A percentile compares a stretch with the other conserved stretches of the same genome.
phyloP scores from a whole-genome alignment of 2,888 invertebrate genomes.

The Tiphia femorata region DNA sequence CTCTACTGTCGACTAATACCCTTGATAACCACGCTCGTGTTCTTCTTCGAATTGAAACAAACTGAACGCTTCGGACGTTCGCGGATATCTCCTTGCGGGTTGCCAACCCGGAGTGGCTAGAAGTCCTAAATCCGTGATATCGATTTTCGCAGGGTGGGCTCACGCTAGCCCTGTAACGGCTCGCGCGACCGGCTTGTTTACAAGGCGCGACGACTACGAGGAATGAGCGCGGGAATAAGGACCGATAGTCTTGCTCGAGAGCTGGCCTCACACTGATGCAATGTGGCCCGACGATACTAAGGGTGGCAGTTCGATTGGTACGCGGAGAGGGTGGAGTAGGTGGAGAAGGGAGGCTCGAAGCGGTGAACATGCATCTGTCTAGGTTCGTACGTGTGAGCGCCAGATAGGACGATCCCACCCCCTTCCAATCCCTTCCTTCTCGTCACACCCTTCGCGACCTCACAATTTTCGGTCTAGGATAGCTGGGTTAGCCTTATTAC shows the following conservation, averaged over 20 bases:
- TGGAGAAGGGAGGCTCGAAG: too few species aligned
- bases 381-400: conserved; percentile 5
- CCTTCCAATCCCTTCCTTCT: conserved; percentile 15
- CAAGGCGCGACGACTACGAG: conserved; percentile 11
- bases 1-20: too few species aligned
- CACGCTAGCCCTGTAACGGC: neutral
- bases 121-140: conserved; percentile 34
- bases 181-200: conserved; percentile 32
- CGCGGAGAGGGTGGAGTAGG: conserved; percentile 29
- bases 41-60: too few species aligned
- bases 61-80: too few species aligned
- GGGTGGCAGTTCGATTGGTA: conserved; percentile 46
- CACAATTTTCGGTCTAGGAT: conserved; percentile 22
- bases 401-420: neutral
- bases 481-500: conserved; percentile 36
- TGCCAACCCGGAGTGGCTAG: too few species aligned
- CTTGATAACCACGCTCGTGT: too few species aligned
- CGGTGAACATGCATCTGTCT: neutral
- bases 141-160: conserved; percentile 15
- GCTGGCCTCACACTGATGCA: conserved; percentile 55
- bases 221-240: conserved; percentile 20
- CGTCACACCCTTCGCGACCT: too few species aligned
- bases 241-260: conserved; percentile 46
- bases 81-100: too few species aligned
- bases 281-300: conserved; percentile 48